These are phyloP conservation scores for Elanus axillaris DNA, from an alignment of 2,113 vertebrate genomes.

Conservation along the genomic window DNA sequence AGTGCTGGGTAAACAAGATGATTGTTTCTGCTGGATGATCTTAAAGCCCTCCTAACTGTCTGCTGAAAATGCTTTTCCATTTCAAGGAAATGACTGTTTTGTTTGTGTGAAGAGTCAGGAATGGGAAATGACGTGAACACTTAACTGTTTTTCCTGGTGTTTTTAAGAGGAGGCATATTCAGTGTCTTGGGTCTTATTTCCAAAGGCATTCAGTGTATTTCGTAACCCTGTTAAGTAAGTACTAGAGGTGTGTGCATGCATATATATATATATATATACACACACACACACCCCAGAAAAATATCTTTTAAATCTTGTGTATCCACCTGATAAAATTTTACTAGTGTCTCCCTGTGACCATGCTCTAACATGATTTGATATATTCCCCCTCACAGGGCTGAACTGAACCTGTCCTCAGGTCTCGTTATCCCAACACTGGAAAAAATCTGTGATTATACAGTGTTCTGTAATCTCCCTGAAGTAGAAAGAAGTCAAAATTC, in stretches of 20 bases:
- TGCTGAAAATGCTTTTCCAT: background rate
- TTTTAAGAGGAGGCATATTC: background rate
- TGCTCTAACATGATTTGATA: background rate
- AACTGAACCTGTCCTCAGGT: background rate
- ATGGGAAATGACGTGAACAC: constrained; percentile 1
- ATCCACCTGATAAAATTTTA: background rate
- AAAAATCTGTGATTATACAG: background rate
- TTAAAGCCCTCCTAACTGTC: background rate
- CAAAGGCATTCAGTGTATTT: background rate
- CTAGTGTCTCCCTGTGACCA: background rate
- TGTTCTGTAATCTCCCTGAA: background rate
- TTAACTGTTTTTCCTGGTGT: constrained; percentile 1
- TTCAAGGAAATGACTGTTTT: constrained; percentile 24
- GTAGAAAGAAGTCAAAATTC: background rate
- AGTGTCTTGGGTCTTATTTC: background rate
- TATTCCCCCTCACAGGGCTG: background rate
- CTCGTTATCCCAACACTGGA: background rate
- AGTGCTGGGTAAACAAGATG: background rate
- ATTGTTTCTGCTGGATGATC: background rate
- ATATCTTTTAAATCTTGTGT: background rate
- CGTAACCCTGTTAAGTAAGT: background rate
- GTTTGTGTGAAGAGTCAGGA: constrained; percentile 16
- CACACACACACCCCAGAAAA: background rate
- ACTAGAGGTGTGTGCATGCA: background rate
- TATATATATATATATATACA: too few species aligned